Evolutionary conservation across 2,888 invertebrate species (phyloP).

Genomic region (Stenchaetothrips biformis): DNA sequence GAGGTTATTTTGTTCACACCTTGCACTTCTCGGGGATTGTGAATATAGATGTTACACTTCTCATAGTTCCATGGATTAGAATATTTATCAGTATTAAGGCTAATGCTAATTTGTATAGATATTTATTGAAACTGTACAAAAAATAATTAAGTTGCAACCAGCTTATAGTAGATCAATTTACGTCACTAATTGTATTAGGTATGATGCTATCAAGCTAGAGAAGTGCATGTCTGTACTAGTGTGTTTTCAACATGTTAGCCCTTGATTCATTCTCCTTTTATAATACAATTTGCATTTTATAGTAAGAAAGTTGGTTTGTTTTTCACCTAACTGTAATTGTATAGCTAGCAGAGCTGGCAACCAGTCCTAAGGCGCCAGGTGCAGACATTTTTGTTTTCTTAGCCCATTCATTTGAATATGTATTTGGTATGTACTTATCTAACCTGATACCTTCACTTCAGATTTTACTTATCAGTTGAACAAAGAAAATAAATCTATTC

Average conservation of each 20-base stretch:
- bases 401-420: too few species aligned
- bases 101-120: background rate
- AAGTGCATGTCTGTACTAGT: background rate
- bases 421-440: background rate
- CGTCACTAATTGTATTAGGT: background rate
- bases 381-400: too few species aligned
- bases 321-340: too few species aligned
- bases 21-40: too few species aligned
- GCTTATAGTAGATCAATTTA: background rate
- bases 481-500: background rate
- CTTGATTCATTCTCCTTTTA: background rate
- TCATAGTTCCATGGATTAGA: too few species aligned
- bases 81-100: too few species aligned
- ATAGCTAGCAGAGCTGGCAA: too few species aligned
- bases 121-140: background rate
- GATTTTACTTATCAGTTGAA: constrained; percentile 18
- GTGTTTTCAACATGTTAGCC: too few species aligned
- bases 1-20: too few species aligned
- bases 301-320: background rate
- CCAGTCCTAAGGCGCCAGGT: too few species aligned
- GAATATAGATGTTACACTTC: too few species aligned
- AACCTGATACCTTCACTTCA: constrained; percentile 8
- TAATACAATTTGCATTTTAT: background rate
- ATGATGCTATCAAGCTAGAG: background rate
- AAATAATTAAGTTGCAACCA: background rate